phyloP scores from a whole-genome alignment of 2,888 invertebrate species.

The Tyria jacobaeae region DNA sequence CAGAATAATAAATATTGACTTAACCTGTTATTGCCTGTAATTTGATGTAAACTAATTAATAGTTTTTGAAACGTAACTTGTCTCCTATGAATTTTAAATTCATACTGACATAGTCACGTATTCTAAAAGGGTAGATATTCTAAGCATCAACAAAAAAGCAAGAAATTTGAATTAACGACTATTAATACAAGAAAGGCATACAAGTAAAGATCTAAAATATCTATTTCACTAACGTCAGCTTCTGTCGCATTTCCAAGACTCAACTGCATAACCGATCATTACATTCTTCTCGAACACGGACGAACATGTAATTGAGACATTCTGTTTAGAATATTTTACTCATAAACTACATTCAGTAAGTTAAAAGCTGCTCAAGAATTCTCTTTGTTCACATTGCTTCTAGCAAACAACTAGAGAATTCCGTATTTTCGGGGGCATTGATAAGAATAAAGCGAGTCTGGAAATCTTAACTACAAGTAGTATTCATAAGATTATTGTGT shows the following conservation, averaged over 20 bases:
- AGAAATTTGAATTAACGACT: not conserved
- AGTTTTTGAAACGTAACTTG: too few relatives aligned
- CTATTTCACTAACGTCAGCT: conserved; percentile 27
- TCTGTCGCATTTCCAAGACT: conserved; percentile 24
- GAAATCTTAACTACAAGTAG: conserved; percentile 53
- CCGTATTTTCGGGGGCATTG: conserved; percentile 47
- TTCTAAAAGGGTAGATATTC: not conserved
- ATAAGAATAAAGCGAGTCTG: conserved; percentile 45
- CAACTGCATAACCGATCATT: conserved; percentile 44
- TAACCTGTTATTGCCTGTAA: too few relatives aligned
- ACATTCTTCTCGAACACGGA: conserved; percentile 35
- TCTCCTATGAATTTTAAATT: not conserved
- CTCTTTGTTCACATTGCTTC: conserved; percentile 41
- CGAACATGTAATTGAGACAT: conserved; percentile 43
- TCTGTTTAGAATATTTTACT: conserved; percentile 52
- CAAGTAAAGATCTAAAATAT: conserved; percentile 19
- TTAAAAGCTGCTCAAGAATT: conserved; percentile 38
- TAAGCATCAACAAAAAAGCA: not conserved
- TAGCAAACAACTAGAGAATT: conserved; percentile 36
- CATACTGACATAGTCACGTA: too few relatives aligned
- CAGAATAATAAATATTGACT: too few relatives aligned
- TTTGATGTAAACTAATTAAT: too few relatives aligned
- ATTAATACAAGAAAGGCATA: not conserved
- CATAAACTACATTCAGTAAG: conserved; percentile 55
- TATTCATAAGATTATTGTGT: conserved; percentile 59